phyloP scores from a whole-genome alignment of 2,797 vertebrate genomes.

The Oreochromis grahami region DNA sequence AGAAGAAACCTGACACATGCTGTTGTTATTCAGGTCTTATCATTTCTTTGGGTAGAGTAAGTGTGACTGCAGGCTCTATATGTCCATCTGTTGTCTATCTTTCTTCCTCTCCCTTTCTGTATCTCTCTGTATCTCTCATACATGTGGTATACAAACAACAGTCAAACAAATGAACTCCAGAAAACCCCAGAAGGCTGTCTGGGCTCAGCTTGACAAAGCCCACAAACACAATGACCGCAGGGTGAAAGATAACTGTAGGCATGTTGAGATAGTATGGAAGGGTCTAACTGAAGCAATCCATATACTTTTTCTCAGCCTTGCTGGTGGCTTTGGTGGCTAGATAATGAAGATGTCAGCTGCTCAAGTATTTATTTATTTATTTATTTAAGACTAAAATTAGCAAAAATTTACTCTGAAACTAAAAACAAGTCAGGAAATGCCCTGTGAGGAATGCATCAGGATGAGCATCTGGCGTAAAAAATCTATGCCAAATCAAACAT shows the following conservation, averaged over 20 bases:
- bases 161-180: not conserved
- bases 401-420: too few relatives aligned
- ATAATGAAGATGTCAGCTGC: not conserved
- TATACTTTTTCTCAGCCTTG: not conserved
- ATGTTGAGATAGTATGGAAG: not conserved
- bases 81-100: not conserved
- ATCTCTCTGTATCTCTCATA: not conserved
- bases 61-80: not conserved
- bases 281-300: not conserved
- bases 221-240: not conserved
- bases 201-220: constrained; percentile 3
- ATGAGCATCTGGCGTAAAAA: not conserved
- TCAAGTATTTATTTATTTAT: not conserved
- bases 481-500: too few relatives aligned
- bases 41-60: not conserved
- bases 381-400: not conserved
- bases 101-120: not conserved
- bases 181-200: not conserved
- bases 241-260: constrained; percentile 15
- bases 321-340: not conserved
- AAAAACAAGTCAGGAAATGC: too few relatives aligned
- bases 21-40: not conserved
- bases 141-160: not conserved
- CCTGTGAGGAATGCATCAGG: not conserved
- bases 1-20: not conserved